These are phyloP conservation scores for Danionella dracula DNA, from an alignment of 2,797 vertebrate genomes.

Conservation along the genomic window DNA sequence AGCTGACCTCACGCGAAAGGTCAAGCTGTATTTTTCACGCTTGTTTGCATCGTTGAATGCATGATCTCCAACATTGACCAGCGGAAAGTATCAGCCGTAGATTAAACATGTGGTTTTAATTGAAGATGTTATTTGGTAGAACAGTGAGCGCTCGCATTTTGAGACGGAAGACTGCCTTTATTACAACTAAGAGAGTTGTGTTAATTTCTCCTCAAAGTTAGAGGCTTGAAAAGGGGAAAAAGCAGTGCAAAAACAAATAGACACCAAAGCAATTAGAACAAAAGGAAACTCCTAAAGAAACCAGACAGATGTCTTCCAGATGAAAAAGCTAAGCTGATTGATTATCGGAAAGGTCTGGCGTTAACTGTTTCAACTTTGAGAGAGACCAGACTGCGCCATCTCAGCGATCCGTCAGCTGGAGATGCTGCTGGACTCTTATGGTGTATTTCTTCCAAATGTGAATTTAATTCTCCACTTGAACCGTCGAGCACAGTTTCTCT, in stretches of 20 bases:
- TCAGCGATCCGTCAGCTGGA: not conserved
- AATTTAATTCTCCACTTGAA: not conserved
- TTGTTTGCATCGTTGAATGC: conserved; percentile 26
- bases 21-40: conserved; percentile 37
- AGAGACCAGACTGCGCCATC: conserved; percentile 10
- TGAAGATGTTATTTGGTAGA: conserved; percentile 69
- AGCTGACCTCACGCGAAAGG: conserved; percentile 29
- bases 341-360: conserved; percentile 27
- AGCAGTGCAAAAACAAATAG: not conserved
- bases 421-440: conserved; percentile 1
- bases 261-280: conserved; percentile 13
- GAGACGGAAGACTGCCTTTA: conserved; percentile 57
- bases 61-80: conserved; percentile 30
- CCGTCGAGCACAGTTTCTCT: not conserved
- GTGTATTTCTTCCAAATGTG: not conserved
- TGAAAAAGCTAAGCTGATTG: conserved; percentile 45
- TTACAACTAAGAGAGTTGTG: conserved; percentile 49
- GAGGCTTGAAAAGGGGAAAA: not conserved
- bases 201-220: conserved; percentile 33
- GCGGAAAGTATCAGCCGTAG: conserved; percentile 33
- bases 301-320: conserved; percentile 35
- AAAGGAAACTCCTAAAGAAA: not conserved
- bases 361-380: conserved; percentile 25
- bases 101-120: conserved; percentile 79
- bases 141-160: conserved; percentile 57